Percentiles rank a stretch among this genome's conserved stretches.
phyloP scores from a whole-genome alignment of 2,888 invertebrate genomes.

The Emesis castigata region DNA sequence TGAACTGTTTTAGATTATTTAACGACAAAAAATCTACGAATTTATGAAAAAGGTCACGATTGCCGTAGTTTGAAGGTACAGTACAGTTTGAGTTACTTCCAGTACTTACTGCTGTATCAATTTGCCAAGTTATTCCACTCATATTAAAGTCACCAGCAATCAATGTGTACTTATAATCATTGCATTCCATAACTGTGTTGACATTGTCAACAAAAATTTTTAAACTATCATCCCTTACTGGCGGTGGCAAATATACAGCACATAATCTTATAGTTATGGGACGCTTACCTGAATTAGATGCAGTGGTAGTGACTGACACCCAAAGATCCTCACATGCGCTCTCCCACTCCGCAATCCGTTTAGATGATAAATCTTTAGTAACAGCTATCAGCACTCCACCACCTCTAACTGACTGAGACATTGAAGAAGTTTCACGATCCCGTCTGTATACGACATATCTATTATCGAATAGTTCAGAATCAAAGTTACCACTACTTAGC shows the following conservation, averaged over 20 bases:
- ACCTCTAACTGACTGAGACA: not conserved
- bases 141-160: not conserved
- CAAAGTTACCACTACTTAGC: slow-evolving; percentile 20
- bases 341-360: not conserved
- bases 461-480: slow-evolving; percentile 36
- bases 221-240: not conserved
- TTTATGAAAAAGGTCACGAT: not conserved
- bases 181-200: not conserved
- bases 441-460: slow-evolving; percentile 36
- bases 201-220: not conserved
- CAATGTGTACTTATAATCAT: not conserved
- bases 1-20: not conserved
- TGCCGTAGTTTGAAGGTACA: too few species aligned
- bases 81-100: too few species aligned
- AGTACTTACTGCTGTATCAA: too few species aligned
- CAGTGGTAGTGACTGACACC: not conserved
- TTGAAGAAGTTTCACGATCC: slow-evolving; percentile 7
- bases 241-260: not conserved
- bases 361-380: not conserved
- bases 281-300: not conserved
- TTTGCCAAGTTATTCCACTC: not conserved
- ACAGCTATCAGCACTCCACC: slow-evolving; percentile 13
- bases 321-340: not conserved
- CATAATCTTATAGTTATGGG: not conserved
- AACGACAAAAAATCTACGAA: not conserved